Evolutionary conservation across 2,113 vertebrate species (phyloP).

Genomic region (Amphiprion ocellaris): DNA sequence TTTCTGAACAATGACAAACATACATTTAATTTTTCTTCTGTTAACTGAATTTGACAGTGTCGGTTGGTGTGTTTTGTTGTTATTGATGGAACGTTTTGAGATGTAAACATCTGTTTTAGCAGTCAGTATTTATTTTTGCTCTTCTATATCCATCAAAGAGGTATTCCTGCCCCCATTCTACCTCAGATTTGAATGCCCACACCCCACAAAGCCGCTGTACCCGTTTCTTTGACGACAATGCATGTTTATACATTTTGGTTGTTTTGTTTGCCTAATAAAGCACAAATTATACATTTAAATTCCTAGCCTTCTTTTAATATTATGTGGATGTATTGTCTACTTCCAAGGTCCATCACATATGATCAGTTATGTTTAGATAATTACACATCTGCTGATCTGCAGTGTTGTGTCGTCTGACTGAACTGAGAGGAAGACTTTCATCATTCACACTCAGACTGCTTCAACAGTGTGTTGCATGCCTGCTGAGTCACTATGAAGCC

Average conservation of each 20-base stretch:
- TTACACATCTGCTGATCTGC: conserved; percentile 10
- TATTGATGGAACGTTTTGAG: conserved; percentile 74
- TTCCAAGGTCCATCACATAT: neutral
- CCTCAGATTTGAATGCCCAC: conserved; percentile 80
- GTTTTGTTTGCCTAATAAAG: conserved; percentile 86
- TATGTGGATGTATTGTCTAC: neutral
- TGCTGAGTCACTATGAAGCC: conserved; percentile 56
- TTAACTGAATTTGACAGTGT: conserved; percentile 66
- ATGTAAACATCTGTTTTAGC: conserved; percentile 59
- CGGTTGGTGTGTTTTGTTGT: conserved; percentile 73
- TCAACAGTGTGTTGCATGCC: conserved; percentile 16
- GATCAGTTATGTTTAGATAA: conserved; percentile 20
- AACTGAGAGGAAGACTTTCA: neutral
- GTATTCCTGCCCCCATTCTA: conserved; percentile 78
- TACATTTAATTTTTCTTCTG: conserved; percentile 53
- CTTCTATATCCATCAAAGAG: conserved; percentile 61
- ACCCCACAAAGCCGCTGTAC: conserved; percentile 73
- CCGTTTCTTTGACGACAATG: conserved; percentile 78
- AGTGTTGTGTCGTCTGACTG: conserved; percentile 7
- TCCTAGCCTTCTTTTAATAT: conserved; percentile 19
- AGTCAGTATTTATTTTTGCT: conserved; percentile 59
- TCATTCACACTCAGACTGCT: conserved; percentile 8
- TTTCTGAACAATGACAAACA: conserved; percentile 24
- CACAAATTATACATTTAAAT: conserved; percentile 75
- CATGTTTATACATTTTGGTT: conserved; percentile 85